These are phyloP conservation scores for Hermatobates lingyangjiaoensis DNA, from an alignment of 1,140 invertebrate species.

Conservation along the genomic window DNA sequence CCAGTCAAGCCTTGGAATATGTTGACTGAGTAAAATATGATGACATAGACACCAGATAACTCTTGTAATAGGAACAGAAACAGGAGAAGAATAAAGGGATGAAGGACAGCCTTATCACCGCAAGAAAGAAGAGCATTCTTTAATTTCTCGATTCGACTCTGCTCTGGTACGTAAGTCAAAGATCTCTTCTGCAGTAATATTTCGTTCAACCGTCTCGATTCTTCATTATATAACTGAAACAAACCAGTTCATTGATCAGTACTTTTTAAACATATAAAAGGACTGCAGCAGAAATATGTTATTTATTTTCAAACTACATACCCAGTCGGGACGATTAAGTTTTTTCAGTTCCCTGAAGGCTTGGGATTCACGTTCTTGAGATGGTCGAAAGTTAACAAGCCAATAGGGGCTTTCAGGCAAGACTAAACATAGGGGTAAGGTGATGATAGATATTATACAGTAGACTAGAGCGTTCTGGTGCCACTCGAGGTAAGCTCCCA, in stretches of 20 bases:
- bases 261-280: no score
- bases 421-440: conserved; percentile 22
- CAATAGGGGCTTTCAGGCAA: conserved; percentile 37
- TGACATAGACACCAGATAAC: conserved; percentile 35
- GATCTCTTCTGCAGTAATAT: not conserved
- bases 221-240: conserved; percentile 11
- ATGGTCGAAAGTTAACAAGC: conserved; percentile 23
- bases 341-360: not conserved
- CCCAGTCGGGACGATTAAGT: conserved; percentile 5
- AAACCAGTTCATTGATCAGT: no score
- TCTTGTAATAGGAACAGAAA: conserved; percentile 35
- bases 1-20: no score
- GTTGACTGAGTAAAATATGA: conserved; percentile 47
- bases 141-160: no score
- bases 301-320: no score
- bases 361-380: not conserved
- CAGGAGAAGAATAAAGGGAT: conserved; percentile 29
- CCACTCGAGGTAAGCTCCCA: conserved; percentile 28
- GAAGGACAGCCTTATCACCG: conserved; percentile 28
- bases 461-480: conserved; percentile 25
- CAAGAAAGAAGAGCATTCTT: no score
- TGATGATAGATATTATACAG: conserved; percentile 21
- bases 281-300: no score
- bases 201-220: conserved; percentile 7
- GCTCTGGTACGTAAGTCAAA: no score